Base-by-base conservation (phyloP, 1,140 invertebrate genomes). In the Eriosoma lanigerum region DNA sequence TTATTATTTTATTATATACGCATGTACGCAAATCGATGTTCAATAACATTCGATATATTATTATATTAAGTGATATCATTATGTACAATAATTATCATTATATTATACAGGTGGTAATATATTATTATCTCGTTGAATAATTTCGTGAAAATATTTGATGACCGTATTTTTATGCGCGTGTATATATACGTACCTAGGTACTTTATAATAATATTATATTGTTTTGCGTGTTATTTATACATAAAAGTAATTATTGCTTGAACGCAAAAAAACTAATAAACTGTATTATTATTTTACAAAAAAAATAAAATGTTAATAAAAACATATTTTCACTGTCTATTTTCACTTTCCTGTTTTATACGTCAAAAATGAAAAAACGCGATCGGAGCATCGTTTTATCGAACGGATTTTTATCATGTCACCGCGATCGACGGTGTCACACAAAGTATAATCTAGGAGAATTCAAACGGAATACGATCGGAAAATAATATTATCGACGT, bases 151-250 rank as follows among this genome's bases (percentile, higher is more conserved):
- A 52, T 15, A 48, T 54, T 54, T 19, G 19, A 21, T 19, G 19
- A 21, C 52, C 3, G 10, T 58, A 26, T 58, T 24, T 58, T 24
- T 26, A 26, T 24, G 21, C 21, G 21, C 21, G 12, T 12, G 46
- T 48, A 15, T 1, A 48, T 48, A 48, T 48, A 48, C 32, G 32
- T 38, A 38, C 32, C 3, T 38, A 38, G 8, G 8, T 38, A 38
- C 3, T 38, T 4, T 38, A 38, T 38, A 38, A 38, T 38, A 38
- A 38, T 38, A 38, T 38, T 4, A 38, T 32, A 64, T 64, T 19
- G 62, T 64, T 64, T 64, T 17, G 62, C 62, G 62, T 64, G 62
- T 64, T 38, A 64, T 19, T 3, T 19, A 64, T 44, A 38, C 62
- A 38, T 64, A 64, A 64, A 44, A n/a, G 32, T 64, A 64, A 64